Conservation (phyloP, 2,113 vertebrate genomes). For the Prietella phreatophila region DNA sequence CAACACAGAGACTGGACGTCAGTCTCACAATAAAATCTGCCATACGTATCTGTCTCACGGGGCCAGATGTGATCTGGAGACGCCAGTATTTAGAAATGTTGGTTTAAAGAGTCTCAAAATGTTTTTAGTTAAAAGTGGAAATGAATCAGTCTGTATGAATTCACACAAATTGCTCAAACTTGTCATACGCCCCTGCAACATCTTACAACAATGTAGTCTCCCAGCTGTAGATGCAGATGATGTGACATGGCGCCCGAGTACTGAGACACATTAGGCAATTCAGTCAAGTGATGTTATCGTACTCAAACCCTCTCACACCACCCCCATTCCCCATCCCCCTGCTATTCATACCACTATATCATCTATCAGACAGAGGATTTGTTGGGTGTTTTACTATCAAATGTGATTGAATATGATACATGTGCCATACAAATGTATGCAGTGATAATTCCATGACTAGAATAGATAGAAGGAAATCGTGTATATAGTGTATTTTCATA, state of each 20-base stretch:
- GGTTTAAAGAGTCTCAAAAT: background rate
- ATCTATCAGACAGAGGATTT: background rate
- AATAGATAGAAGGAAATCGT: no score
- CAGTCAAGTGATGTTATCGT: background rate
- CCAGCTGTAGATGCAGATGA: background rate
- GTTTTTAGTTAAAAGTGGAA: background rate
- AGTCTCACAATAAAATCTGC: no score
- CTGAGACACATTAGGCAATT: background rate
- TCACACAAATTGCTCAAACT: background rate
- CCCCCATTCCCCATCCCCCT: background rate
- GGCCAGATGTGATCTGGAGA: background rate
- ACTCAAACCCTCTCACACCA: background rate
- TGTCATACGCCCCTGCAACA: background rate
- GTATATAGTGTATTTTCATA: background rate
- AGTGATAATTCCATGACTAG: background rate
- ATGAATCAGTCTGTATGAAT: background rate
- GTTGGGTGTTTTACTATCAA: background rate
- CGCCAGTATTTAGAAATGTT: background rate
- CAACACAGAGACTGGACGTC: background rate
- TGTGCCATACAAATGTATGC: background rate
- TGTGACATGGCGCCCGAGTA: background rate
- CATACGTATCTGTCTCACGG: background rate
- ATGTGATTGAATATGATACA: background rate
- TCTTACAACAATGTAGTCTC: background rate
- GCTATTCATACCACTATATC: background rate